Percentiles rank a stretch among this genome's conserved stretches.
phyloP scores from a whole-genome alignment of 1,140 invertebrate genomes.

The Ceratitis capitata region DNA sequence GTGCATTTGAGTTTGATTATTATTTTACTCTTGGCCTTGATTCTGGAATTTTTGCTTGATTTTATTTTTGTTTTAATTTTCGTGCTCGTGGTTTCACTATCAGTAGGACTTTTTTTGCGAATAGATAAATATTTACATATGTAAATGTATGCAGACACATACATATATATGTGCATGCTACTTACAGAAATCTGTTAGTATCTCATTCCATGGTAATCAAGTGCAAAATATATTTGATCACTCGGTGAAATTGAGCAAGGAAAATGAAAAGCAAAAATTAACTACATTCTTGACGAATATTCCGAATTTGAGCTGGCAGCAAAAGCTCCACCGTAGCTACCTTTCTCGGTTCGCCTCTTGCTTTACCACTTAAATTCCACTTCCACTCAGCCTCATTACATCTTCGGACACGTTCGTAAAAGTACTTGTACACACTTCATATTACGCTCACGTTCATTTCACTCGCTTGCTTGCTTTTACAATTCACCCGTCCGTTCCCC shows the following conservation, averaged over 20 bases:
- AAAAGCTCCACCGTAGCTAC: not conserved
- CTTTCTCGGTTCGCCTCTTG: not conserved
- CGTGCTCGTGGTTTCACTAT: no score
- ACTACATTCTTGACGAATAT: not conserved
- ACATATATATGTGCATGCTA: not conserved
- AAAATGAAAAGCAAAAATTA: slow-evolving; percentile 36
- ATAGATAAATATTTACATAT: not conserved
- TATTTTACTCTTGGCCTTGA: not conserved
- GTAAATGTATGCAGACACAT: not conserved
- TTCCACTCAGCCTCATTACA: slow-evolving; percentile 7
- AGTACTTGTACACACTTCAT: slow-evolving; percentile 23
- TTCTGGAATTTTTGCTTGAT: not conserved
- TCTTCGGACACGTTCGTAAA: not conserved
- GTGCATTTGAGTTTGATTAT: not conserved
- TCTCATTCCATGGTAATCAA: slow-evolving; percentile 9
- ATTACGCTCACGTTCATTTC: slow-evolving; percentile 33
- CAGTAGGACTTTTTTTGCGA: not conserved
- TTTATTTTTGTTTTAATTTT: not conserved
- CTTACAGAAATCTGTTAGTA: not conserved
- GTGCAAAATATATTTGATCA: slow-evolving; percentile 25
- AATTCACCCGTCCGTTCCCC: not conserved
- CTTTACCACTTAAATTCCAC: not conserved
- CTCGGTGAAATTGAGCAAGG: not conserved
- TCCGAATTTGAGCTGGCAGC: not conserved
- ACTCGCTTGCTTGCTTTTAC: not conserved